Evolutionary conservation across 2,113 vertebrate genomes (phyloP).

Genomic region (Nettapus auritus): DNA sequence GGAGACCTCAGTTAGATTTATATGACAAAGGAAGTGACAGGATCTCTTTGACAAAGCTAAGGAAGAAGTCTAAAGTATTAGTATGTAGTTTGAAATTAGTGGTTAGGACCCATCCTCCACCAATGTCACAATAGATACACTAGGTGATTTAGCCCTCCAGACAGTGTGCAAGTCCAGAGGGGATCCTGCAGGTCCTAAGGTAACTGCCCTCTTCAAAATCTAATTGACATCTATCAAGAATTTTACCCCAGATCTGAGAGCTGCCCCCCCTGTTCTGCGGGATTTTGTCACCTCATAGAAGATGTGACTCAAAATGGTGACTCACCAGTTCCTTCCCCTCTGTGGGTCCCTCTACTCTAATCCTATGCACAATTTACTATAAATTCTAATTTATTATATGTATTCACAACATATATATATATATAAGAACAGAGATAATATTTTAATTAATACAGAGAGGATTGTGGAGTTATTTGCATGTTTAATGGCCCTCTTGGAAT

Average conservation of each 20-base stretch:
- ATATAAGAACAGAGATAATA: neutral
- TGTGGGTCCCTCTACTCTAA: neutral
- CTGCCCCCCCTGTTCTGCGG: neutral
- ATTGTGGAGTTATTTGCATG: neutral
- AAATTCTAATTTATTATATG: neutral
- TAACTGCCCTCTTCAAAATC: neutral
- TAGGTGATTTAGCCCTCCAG: neutral
- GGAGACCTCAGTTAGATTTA: conserved; percentile 16
- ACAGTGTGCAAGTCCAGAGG: neutral
- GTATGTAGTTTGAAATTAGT: neutral
- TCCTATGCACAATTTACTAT: neutral
- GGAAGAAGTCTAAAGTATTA: neutral
- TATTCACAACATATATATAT: neutral
- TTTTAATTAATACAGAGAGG: neutral
- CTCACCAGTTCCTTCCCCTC: neutral
- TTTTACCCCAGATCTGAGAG: neutral
- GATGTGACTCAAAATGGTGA: neutral
- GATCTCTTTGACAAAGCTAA: neutral
- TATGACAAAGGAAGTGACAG: conserved; percentile 48
- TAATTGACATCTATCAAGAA: neutral
- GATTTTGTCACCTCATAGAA: neutral
- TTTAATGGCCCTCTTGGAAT: neutral
- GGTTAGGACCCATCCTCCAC: neutral
- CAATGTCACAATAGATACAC: neutral
- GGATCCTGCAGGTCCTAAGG: neutral